Conservation (phyloP, 2,113 vertebrate species). For the Protomyctophum bolini region DNA sequence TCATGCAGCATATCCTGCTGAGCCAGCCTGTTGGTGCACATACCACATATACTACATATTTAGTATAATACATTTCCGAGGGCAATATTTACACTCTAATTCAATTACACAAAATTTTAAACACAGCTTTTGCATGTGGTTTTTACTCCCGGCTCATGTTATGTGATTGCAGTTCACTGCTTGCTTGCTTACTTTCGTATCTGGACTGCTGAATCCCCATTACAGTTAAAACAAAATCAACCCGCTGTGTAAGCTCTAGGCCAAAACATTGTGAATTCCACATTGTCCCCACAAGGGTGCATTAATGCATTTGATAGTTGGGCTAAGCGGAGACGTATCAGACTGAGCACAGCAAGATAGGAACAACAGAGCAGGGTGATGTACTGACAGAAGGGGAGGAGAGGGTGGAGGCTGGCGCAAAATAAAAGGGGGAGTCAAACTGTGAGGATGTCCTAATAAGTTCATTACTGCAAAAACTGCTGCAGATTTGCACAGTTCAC, state of each 20-base stretch:
- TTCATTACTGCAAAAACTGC: conserved; percentile 13
- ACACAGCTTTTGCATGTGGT: no score
- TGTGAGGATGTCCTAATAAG: conserved; percentile 56
- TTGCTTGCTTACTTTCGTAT: no score
- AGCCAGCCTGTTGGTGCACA: no score
- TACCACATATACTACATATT: no score
- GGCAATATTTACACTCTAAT: no score
- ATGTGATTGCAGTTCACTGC: no score
- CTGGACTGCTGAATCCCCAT: no score
- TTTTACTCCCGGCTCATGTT: no score
- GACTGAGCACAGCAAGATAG: not conserved
- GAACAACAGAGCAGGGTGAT: not conserved
- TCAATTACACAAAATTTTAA: no score
- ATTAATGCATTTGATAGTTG: not conserved
- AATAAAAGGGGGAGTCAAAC: conserved; percentile 39
- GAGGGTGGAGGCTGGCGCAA: conserved; percentile 1
- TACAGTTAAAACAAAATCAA: not conserved
- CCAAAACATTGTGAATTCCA: conserved; percentile 3
- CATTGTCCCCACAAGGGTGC: conserved; percentile 10
- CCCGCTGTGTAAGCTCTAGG: not conserved
- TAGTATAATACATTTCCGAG: no score
- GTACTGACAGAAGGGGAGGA: conserved; percentile 1
- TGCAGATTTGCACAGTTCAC: conserved; percentile 19
- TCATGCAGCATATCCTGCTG: no score
- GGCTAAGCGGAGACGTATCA: not conserved